Base-by-base conservation (phyloP, 2,888 invertebrate species). In the Nymphalis urticae region DNA sequence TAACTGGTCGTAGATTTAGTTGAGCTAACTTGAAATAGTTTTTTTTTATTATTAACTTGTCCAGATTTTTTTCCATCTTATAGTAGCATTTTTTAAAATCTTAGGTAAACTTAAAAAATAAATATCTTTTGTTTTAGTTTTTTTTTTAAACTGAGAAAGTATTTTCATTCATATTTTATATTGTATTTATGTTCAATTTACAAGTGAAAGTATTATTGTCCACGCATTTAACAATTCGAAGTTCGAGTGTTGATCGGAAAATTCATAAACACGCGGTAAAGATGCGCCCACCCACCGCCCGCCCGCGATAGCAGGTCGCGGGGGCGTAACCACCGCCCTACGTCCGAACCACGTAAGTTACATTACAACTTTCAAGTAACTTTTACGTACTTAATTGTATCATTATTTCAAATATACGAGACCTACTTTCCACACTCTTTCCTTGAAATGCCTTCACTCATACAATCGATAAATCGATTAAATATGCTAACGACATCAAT, bases 321-420 rank as follows among this genome's bases (percentile, higher is more conserved):
- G 90, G 90, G 91, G 91, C 90, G 90, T 90, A 82, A 88, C 90
- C 90, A 84, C 91, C 91, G 90, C 92, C 92, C 91, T 91, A 88
- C 85, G 81, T 83, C 81, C 82, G 85, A 82, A 72, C 76, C 75
- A 75, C 77, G 76, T 78, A 75, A 80, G 77, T 77, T 77, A 75
- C 72, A 80, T 77, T 73, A 74, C 68, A 82, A 84, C 81, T 83
- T 89, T 86, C 85, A 86, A 85, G 71, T 77, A 64, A 32, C 24
- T 67, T 64, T n/a, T 54, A 61, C 27, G 42, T 65, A 69, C 27
- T 62, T 58, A 42, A 42, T 2, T 42, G 10, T 42, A 42, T 42
- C 42, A 42, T 42, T 19, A 16, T 9, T 36, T 3, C 16, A 13
- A 16, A n/a, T 5, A 51, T n/a, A 24, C 42, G 42, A 42, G 42